phyloP scores from a whole-genome alignment of 1,140 invertebrate genomes.

The Ceratina japonica region DNA sequence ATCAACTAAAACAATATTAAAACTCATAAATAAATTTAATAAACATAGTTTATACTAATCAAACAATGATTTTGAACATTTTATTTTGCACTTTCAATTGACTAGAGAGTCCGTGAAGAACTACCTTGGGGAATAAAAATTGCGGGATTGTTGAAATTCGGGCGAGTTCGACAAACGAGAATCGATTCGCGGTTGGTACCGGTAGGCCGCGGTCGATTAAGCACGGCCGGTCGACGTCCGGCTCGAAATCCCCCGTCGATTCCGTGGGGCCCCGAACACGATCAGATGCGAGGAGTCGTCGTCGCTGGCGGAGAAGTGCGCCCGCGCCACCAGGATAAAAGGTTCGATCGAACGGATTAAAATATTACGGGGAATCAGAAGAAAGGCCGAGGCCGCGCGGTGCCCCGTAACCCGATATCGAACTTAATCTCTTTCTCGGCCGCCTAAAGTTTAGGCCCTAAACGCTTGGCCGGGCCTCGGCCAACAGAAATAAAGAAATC shows the following conservation, averaged over 20 bases:
- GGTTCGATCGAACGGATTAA: slow-evolving; percentile 76
- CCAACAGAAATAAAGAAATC: slow-evolving; percentile 63
- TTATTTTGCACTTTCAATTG: too few species aligned
- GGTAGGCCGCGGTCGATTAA: slow-evolving; percentile 7
- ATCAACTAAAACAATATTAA: too few species aligned
- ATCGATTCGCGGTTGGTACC: background rate
- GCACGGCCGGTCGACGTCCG: slow-evolving; percentile 1
- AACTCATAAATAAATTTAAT: too few species aligned
- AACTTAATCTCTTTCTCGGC: slow-evolving; percentile 66
- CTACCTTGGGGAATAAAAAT: too few species aligned
- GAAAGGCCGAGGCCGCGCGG: slow-evolving; percentile 65
- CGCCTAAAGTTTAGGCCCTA: slow-evolving; percentile 50
- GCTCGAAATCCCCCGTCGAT: background rate
- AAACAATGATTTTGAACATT: too few species aligned
- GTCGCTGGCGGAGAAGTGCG: background rate
- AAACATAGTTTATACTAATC: too few species aligned
- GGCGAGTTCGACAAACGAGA: background rate
- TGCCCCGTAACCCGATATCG: slow-evolving; percentile 73
- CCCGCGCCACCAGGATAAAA: slow-evolving; percentile 65
- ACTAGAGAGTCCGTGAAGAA: too few species aligned
- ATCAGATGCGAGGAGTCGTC: slow-evolving; percentile 33
- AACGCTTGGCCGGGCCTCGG: slow-evolving; percentile 63
- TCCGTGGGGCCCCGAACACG: slow-evolving; percentile 13
- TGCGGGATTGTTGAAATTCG: background rate
- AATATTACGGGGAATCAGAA: slow-evolving; percentile 75